These are phyloP conservation scores for Pseudonaja textilis DNA, from an alignment of 2,113 vertebrate genomes.

Conservation along the genomic window DNA sequence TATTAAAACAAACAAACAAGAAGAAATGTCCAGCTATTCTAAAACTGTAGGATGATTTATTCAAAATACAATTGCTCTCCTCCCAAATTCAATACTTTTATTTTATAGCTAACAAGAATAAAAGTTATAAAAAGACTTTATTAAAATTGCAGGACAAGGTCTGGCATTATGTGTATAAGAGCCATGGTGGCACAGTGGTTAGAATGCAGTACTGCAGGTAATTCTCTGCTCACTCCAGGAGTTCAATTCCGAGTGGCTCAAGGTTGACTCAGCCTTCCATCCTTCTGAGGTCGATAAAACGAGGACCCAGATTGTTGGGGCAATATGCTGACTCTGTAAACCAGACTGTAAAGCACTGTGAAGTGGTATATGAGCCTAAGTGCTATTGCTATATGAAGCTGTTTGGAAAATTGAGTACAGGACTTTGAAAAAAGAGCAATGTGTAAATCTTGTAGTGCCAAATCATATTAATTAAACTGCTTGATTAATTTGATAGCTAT, in stretches of 20 bases:
- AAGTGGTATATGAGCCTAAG: too few relatives aligned
- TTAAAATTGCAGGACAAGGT: neutral
- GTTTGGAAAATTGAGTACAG: accelerated
- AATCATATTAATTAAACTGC: neutral
- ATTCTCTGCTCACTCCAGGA: too few relatives aligned
- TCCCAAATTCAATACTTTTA: accelerated
- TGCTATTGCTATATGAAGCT: neutral
- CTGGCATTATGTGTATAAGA: neutral
- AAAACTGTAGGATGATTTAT: neutral
- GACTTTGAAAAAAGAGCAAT: neutral
- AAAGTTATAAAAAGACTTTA: neutral
- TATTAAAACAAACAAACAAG: neutral
- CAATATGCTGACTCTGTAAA: too few relatives aligned
- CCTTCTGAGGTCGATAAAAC: too few relatives aligned
- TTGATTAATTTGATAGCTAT: neutral
- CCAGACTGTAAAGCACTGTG: too few relatives aligned
- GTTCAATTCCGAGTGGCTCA: too few relatives aligned
- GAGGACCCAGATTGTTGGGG: too few relatives aligned
- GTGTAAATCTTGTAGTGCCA: neutral
- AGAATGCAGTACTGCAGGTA: too few relatives aligned
- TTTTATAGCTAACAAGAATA: neutral
- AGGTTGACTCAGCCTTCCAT: too few relatives aligned
- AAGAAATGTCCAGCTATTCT: neutral
- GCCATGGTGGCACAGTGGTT: too few relatives aligned
- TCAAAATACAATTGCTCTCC: neutral